Percentiles rank a stretch among this genome's conserved stretches.
Evolutionary conservation across 2,113 vertebrate species (phyloP).

Genomic region (Pavo muticus): DNA sequence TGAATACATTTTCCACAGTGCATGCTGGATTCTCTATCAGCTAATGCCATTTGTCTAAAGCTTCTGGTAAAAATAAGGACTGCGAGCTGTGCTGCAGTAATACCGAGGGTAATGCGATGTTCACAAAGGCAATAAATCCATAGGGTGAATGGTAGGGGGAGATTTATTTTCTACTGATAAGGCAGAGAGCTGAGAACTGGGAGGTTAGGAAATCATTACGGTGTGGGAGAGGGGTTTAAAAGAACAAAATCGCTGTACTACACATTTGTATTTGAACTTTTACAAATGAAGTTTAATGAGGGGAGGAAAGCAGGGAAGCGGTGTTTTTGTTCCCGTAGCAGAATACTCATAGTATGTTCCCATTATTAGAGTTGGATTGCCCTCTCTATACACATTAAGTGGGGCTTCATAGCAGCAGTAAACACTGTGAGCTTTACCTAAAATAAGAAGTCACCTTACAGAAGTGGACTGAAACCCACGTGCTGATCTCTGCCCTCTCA

Average conservation of each 20-base stretch:
- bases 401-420: not conserved
- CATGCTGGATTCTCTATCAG: rapidly evolving
- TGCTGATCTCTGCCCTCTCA: not conserved
- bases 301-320: not conserved
- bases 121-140: conserved; percentile 28
- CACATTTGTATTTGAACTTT: not conserved
- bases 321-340: not conserved
- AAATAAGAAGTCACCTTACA: not conserved
- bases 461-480: rapidly evolving
- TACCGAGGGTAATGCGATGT: not conserved
- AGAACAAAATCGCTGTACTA: not conserved
- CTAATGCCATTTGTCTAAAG: not conserved
- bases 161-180: not conserved
- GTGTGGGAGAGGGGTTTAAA: not conserved
- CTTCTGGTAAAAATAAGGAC: not conserved
- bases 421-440: not conserved
- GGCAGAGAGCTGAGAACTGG: not conserved
- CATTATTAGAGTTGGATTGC: not conserved
- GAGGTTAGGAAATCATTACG: not conserved
- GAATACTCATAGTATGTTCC: not conserved
- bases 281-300: rapidly evolving
- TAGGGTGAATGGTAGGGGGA: not conserved
- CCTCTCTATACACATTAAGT: not conserved
- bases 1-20: not conserved
- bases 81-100: not conserved